phyloP scores from a whole-genome alignment of 2,888 invertebrate species.

The Dynastes hyllus region DNA sequence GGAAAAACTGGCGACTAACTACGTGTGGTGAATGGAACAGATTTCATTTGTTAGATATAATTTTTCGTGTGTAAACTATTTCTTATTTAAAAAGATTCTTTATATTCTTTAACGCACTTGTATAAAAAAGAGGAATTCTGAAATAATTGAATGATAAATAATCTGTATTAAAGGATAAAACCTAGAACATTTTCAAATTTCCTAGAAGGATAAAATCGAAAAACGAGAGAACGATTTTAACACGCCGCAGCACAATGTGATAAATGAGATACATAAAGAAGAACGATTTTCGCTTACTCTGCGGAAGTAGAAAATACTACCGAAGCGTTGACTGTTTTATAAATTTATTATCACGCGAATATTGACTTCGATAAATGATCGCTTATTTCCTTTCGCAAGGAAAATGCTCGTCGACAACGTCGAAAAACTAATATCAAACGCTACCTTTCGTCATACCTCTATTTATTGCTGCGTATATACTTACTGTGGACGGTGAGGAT shows the following conservation, averaged over 20 bases:
- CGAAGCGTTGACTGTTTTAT: slow-evolving; percentile 19
- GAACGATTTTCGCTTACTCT: slow-evolving; percentile 9
- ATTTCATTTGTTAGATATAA: too few relatives aligned
- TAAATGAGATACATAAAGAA: slow-evolving; percentile 28
- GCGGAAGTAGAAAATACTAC: slow-evolving; percentile 29
- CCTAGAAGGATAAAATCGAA: slow-evolving; percentile 2
- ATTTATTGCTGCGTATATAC: slow-evolving; percentile 63
- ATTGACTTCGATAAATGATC: slow-evolving; percentile 33
- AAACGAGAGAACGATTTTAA: slow-evolving; percentile 18
- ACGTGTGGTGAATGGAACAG: too few relatives aligned
- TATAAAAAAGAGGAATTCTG: too few relatives aligned
- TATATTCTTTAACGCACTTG: too few relatives aligned
- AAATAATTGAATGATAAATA: too few relatives aligned
- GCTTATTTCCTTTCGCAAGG: slow-evolving; percentile 28
- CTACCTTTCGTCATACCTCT: neutral
- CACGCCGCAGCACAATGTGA: slow-evolving; percentile 1
- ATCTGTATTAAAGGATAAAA: neutral
- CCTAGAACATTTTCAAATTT: too few relatives aligned
- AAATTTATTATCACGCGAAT: slow-evolving; percentile 36
- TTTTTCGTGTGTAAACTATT: too few relatives aligned
- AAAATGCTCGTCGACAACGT: neutral
- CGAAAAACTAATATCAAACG: slow-evolving; percentile 19
- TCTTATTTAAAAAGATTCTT: too few relatives aligned
- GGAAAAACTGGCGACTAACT: too few relatives aligned
- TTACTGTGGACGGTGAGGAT: slow-evolving; percentile 83